A percentile compares a stretch with the other conserved stretches of the same genome.
phyloP scores from a whole-genome alignment of 2,113 vertebrate species.

The Rhinoptilus africanus region DNA sequence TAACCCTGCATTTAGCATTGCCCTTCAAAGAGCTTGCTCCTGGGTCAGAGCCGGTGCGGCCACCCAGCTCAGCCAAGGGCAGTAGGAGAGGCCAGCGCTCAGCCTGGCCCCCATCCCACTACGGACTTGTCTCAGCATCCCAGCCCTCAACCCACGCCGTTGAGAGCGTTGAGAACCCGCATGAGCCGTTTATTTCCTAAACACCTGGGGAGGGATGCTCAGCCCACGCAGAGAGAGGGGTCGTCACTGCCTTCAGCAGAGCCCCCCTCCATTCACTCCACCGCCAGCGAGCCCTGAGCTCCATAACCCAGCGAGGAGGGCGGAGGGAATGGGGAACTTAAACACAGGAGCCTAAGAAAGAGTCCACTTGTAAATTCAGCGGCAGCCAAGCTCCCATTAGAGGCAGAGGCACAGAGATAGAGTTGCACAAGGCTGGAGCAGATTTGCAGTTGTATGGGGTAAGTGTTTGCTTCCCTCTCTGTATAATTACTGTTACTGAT shows the following conservation, averaged over 20 bases:
- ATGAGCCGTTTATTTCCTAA: accelerated
- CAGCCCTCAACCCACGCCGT: neutral
- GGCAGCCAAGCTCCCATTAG: neutral
- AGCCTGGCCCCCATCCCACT: accelerated
- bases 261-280: accelerated
- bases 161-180: no score
- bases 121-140: neutral
- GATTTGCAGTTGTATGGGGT: slow-evolving; percentile 19
- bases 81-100: neutral
- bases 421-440: neutral
- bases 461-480: slow-evolving; percentile 27
- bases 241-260: neutral
- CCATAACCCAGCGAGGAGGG: accelerated
- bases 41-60: neutral
- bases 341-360: slow-evolving; percentile 12
- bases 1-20: neutral
- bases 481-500: slow-evolving; percentile 37
- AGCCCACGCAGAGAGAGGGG: accelerated
- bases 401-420: neutral
- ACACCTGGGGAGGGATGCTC: neutral
- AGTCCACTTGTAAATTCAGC: neutral
- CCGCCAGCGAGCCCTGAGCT: neutral
- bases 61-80: neutral
- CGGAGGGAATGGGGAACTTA: neutral
- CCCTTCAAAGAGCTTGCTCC: neutral